A percentile compares a stretch with the other conserved stretches of the same genome.
Conservation (phyloP, 1,140 invertebrate species). For the Atopsyche davidsoni region DNA sequence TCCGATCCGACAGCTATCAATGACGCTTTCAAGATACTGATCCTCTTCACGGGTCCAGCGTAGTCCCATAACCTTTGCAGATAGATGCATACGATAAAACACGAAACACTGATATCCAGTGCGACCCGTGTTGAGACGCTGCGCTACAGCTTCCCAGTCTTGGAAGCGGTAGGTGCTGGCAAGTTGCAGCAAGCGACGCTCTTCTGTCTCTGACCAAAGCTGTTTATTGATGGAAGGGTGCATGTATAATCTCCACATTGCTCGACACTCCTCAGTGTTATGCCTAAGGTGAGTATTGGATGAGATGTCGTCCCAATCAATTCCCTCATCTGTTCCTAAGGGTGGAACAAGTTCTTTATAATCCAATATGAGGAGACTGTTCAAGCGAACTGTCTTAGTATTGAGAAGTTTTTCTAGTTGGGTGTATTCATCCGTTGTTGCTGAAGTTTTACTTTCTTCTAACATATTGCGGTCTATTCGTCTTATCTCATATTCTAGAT, state of each 20-base stretch:
- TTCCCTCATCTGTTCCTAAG: slow-evolving; percentile 3
- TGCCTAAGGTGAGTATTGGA: neutral
- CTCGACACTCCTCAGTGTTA: slow-evolving; percentile 16
- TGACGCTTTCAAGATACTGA: slow-evolving; percentile 4
- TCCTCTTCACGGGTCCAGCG: slow-evolving; percentile 23
- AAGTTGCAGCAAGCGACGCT: neutral
- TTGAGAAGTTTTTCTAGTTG: neutral
- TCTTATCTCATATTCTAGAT: slow-evolving; percentile 3
- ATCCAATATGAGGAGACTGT: neutral
- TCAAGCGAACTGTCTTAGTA: neutral
- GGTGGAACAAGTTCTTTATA: slow-evolving; percentile 5
- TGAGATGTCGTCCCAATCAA: slow-evolving; percentile 17
- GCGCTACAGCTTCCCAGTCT: slow-evolving; percentile 21
- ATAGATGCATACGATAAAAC: slow-evolving; percentile 12
- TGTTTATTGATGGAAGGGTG: slow-evolving; percentile 23
- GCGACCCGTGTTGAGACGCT: slow-evolving; percentile 5
- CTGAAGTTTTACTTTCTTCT: neutral
- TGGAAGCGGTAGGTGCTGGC: neutral
- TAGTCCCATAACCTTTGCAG: too few species aligned
- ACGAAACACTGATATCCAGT: slow-evolving; percentile 24
- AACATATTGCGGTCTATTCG: slow-evolving; percentile 5
- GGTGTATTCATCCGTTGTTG: too few species aligned
- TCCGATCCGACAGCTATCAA: slow-evolving; percentile 22
- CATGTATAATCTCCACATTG: slow-evolving; percentile 17
- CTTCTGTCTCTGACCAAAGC: slow-evolving; percentile 11